Percentiles rank a stretch among this genome's conserved stretches.
These are phyloP conservation scores for Aleadryas rufinucha DNA, from an alignment of 2,113 vertebrate species.

Conservation along the genomic window DNA sequence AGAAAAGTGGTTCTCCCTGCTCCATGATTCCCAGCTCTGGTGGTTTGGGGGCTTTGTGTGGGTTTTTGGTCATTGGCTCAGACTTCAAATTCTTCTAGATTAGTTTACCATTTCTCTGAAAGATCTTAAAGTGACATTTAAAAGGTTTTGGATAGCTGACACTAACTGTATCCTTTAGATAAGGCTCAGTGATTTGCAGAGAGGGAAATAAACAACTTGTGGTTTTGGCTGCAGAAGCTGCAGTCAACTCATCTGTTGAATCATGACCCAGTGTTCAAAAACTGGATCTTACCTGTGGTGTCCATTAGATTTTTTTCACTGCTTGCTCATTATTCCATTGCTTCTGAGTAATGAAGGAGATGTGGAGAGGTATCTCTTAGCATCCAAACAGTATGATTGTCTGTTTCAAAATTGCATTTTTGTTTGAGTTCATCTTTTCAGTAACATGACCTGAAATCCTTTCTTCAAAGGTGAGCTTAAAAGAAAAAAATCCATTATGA, in stretches of 20 bases:
- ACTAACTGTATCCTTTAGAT: not conserved
- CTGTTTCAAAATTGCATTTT: not conserved
- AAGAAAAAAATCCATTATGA: not conserved
- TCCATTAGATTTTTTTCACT: not conserved
- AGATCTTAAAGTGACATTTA: not conserved
- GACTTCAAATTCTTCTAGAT: not conserved
- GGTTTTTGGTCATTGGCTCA: not conserved
- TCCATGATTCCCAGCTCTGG: not conserved
- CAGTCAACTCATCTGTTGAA: not conserved
- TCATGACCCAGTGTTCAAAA: not conserved
- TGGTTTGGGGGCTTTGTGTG: not conserved
- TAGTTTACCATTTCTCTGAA: not conserved
- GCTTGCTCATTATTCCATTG: not conserved
- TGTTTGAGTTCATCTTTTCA: not conserved
- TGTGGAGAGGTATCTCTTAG: not conserved
- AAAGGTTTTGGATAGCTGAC: not conserved
- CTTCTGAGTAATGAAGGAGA: not conserved
- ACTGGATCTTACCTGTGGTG: not conserved
- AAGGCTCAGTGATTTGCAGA: not conserved
- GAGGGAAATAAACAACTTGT: not conserved
- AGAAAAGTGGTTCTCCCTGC: not conserved
- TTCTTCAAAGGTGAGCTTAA: not conserved
- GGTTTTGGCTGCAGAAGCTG: not conserved
- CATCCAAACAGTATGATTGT: not conserved
- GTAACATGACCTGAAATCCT: not conserved